Base-by-base conservation (phyloP, 1,140 invertebrate genomes). In the Armadillidium nasatum region DNA sequence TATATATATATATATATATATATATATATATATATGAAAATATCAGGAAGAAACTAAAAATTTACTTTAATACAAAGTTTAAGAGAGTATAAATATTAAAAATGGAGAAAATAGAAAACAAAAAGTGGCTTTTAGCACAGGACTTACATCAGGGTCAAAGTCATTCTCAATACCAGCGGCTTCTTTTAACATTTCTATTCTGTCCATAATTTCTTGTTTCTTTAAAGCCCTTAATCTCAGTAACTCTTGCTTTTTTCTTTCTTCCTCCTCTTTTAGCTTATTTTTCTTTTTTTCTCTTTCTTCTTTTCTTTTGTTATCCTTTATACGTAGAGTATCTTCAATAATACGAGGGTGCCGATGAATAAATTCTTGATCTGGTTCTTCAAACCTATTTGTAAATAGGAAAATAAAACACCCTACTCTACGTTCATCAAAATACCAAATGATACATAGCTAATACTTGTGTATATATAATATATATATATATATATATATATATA, bases 341-440 rank as follows among this genome's bases (percentile, higher is more conserved):
- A 98, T 89, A 0, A 91, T 95, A 81, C 96, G 88, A 0, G 96
- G 96, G 87, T 93, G 98, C 19, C 92, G 87, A 87, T 95, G 95
- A 21, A 95, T 89, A 87, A 96, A 97, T 82, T 97, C 93, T 72
- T 91, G 88, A 86, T 97, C 96, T 0, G 96, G 96, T 85, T 98
- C 95, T 86, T 99, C 95, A 86, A 93, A 76, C 54, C 78, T 79
- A 22, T 44, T 33, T 33, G 33, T 3, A 33, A 33, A 33, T 33
- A 33, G 33, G 33, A 33, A 33, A 6, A 33, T 3, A 33, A 3
- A 3, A 33, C 33, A 33, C 6, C 6, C 33, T 33, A 33, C 6
- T 33, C 33, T 33, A 33, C 6, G 33, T 33, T 6, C 33, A 33
- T 1, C 6, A 6, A 1, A 33, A 33, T 6, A 33, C 1, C 1